Evolutionary conservation across 2,888 invertebrate species (phyloP).

Genomic region (Caradrina kadenii): DNA sequence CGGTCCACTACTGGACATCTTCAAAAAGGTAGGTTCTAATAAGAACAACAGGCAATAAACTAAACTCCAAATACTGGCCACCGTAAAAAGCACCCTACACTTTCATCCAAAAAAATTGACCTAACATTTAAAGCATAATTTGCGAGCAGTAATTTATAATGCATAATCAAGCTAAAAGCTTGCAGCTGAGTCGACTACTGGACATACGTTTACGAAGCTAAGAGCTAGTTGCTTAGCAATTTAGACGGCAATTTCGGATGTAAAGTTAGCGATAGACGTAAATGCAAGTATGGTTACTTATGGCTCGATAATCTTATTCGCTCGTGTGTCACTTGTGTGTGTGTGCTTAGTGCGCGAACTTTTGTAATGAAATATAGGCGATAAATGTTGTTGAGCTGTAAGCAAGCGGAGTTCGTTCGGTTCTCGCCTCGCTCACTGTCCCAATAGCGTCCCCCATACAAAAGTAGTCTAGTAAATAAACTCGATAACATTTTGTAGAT

Average conservation of each 20-base stretch:
- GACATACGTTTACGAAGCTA: slow-evolving; percentile 66
- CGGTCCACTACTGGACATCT: no score
- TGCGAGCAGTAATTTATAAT: slow-evolving; percentile 68
- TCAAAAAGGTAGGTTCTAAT: no score
- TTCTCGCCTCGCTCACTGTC: no score
- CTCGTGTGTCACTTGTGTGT: neutral
- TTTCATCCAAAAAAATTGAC: slow-evolving; percentile 40
- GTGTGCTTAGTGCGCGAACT: neutral
- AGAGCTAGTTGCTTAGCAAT: slow-evolving; percentile 61
- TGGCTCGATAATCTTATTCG: neutral
- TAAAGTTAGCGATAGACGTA: slow-evolving; percentile 2
- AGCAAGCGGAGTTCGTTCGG: no score
- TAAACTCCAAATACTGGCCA: neutral
- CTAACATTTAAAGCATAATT: slow-evolving; percentile 59
- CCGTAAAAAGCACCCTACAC: neutral
- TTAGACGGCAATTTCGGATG: slow-evolving; percentile 60
- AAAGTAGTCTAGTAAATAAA: no score
- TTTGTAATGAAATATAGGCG: neutral
- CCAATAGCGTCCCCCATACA: no score
- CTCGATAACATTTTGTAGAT: no score
- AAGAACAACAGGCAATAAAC: neutral
- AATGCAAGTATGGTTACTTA: neutral
- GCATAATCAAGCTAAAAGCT: slow-evolving; percentile 77
- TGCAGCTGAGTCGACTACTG: slow-evolving; percentile 69
- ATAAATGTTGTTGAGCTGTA: no score